Conservation (phyloP, 2,113 vertebrate species). For the Sardina pilchardus region DNA sequence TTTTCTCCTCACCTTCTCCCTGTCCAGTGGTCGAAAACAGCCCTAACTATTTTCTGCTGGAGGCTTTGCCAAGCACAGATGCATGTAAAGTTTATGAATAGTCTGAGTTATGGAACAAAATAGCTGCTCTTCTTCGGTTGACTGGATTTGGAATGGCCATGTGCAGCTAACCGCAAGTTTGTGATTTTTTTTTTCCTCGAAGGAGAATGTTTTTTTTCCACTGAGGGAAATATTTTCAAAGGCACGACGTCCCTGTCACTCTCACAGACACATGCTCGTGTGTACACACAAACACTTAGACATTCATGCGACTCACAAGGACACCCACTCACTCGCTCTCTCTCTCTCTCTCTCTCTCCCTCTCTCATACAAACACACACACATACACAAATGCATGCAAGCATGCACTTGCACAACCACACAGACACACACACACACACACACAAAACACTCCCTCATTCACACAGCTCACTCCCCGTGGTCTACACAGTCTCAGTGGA, state of each 20-base stretch:
- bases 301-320: constrained; percentile 15
- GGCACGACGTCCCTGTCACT: constrained; percentile 34
- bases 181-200: constrained; percentile 56
- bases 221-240: constrained; percentile 53
- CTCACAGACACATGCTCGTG: constrained; percentile 31
- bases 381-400: constrained; percentile 29
- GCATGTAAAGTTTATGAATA: constrained; percentile 52
- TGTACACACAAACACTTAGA: constrained; percentile 35
- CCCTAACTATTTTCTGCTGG: constrained; percentile 38
- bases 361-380: constrained; percentile 3
- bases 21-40: constrained; percentile 35
- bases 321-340: constrained; percentile 7
- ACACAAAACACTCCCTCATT: neutral
- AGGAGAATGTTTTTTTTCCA: constrained; percentile 58
- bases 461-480: neutral
- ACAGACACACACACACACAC: constrained; percentile 29
- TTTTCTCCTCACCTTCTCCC: constrained; percentile 30
- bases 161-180: constrained; percentile 50
- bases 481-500: constrained; percentile 44
- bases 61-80: constrained; percentile 42
- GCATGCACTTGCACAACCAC: constrained; percentile 36
- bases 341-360: constrained; percentile 20
- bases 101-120: constrained; percentile 49
- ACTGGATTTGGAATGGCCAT: constrained; percentile 36
- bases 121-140: constrained; percentile 47